Evolutionary conservation across 2,797 vertebrate species (phyloP).

Genomic region (Phylloscopus collybita): DNA sequence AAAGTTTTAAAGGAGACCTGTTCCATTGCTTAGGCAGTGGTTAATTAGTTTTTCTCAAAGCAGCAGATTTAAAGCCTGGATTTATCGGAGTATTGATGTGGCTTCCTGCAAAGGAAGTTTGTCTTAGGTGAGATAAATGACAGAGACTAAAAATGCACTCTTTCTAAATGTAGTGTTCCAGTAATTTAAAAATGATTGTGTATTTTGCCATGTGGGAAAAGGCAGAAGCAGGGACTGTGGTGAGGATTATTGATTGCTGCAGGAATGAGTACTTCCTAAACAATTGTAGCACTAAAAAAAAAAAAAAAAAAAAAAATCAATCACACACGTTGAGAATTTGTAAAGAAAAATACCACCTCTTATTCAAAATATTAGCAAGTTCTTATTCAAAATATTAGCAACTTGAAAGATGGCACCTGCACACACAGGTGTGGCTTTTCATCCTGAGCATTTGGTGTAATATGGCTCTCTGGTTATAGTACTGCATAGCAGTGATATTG

Average conservation of each 20-base stretch:
- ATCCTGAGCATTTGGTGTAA: background rate
- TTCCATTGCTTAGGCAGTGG: background rate
- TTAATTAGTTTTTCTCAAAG: slow-evolving; percentile 21
- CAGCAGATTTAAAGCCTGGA: background rate
- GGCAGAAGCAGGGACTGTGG: background rate
- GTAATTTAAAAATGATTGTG: background rate
- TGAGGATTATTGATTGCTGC: background rate
- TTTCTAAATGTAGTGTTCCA: background rate
- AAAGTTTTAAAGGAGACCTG: background rate
- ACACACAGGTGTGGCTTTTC: background rate
- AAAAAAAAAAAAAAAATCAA: background rate
- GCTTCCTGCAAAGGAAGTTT: slow-evolving; percentile 10
- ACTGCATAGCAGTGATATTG: background rate
- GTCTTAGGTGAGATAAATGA: background rate
- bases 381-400: background rate
- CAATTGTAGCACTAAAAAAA: background rate
- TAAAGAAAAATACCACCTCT: background rate
- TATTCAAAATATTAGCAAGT: background rate
- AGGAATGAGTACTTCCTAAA: background rate
- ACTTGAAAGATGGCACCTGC: background rate
- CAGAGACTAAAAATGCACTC: background rate
- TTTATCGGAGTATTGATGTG: background rate
- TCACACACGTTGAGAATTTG: background rate
- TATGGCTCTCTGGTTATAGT: background rate
- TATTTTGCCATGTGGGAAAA: background rate